These are phyloP conservation scores for Rhinoderma darwinii DNA, from an alignment of 2,113 vertebrate species.

Conservation along the genomic window DNA sequence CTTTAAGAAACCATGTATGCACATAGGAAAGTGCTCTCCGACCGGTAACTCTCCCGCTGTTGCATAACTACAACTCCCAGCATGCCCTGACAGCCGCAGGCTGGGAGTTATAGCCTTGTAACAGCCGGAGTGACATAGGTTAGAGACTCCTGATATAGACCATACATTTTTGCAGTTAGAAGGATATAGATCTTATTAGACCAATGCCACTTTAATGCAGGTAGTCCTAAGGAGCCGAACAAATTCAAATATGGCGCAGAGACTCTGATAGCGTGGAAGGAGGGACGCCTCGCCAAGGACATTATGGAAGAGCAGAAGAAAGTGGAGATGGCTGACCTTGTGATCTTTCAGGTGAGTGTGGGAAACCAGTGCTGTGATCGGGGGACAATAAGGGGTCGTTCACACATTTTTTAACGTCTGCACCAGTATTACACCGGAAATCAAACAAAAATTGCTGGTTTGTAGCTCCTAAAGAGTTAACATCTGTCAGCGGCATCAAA, in stretches of 20 bases:
- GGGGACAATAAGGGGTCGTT: too few species aligned
- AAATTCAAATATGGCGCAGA: constrained; percentile 73
- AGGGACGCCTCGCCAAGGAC: constrained; percentile 72
- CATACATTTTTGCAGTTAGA: background rate
- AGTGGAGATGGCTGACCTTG: constrained; percentile 74
- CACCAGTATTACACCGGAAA: too few species aligned
- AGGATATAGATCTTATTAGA: background rate
- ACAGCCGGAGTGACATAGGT: background rate
- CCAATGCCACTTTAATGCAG: constrained; percentile 60
- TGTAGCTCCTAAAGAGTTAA: too few species aligned
- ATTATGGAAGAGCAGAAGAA: constrained; percentile 78
- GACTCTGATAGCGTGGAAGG: constrained; percentile 71
- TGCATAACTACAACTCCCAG: too few species aligned
- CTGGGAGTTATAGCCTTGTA: background rate
- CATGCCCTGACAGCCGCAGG: too few species aligned
- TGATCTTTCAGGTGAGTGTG: constrained; percentile 81
- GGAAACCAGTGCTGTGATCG: too few species aligned
- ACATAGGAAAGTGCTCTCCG: background rate
- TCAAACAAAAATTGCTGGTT: too few species aligned
- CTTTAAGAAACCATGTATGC: background rate
- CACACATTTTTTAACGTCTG: too few species aligned
- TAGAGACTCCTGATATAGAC: background rate
- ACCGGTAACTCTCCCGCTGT: background rate
- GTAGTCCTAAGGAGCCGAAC: constrained; percentile 67
- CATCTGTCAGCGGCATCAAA: too few species aligned